These are phyloP conservation scores for Varecia variegata DNA, from an alignment of 2,797 vertebrate genomes.

Conservation along the genomic window DNA sequence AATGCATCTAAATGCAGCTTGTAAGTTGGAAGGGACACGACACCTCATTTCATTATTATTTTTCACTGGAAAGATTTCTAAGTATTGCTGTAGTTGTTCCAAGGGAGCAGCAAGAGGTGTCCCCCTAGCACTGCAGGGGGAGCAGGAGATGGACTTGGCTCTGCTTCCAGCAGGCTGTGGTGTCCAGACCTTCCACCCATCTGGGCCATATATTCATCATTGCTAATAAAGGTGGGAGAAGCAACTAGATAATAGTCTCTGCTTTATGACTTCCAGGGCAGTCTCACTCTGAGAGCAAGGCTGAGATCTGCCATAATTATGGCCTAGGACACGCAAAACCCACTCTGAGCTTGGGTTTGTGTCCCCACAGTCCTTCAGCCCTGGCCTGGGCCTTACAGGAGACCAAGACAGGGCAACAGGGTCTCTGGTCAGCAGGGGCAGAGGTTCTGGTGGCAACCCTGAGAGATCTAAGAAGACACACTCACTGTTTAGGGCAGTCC, in stretches of 20 bases:
- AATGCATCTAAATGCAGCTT: background rate
- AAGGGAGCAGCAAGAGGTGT: background rate
- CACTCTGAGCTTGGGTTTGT: background rate
- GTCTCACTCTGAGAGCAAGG: background rate
- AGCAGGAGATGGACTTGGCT: background rate
- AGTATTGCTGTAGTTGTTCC: background rate
- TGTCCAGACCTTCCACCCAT: background rate
- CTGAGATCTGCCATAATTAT: background rate
- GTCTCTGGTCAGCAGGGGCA: background rate
- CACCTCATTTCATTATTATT: background rate
- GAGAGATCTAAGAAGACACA: background rate
- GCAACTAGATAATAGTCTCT: background rate
- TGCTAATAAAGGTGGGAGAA: background rate
- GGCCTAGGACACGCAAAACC: background rate
- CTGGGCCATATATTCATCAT: background rate
- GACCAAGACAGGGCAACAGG: background rate
- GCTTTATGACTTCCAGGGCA: background rate
- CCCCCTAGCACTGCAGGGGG: background rate
- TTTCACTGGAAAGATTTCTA: background rate
- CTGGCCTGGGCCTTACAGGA: background rate
- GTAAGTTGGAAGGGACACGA: background rate
- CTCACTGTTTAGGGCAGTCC: background rate
- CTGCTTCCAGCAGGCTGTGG: background rate
- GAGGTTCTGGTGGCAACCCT: background rate
- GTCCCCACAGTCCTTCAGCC: background rate